These are phyloP conservation scores for Zapus hudsonius DNA, from an alignment of 2,113 vertebrate species.

Conservation along the genomic window DNA sequence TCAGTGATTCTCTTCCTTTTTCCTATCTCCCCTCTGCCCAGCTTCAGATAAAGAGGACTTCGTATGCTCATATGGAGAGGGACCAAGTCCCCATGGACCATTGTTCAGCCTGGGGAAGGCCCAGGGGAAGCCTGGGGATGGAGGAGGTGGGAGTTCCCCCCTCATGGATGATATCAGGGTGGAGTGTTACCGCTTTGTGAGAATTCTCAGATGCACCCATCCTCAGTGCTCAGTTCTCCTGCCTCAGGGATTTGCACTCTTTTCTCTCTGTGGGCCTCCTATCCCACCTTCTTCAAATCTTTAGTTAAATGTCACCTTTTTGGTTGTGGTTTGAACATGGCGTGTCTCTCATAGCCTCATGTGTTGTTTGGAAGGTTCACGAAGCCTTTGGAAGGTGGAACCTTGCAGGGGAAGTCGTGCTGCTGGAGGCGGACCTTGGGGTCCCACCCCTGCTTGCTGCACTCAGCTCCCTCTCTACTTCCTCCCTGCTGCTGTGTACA, in stretches of 20 bases:
- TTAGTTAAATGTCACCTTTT: background rate
- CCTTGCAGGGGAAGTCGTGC: too few relatives aligned
- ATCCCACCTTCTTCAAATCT: background rate
- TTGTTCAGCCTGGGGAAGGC: background rate
- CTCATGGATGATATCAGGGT: rapidly evolving
- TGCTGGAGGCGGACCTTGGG: too few relatives aligned
- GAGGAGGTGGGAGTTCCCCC: rapidly evolving
- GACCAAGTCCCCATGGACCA: rapidly evolving
- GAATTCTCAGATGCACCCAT: background rate
- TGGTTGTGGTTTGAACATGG: too few relatives aligned
- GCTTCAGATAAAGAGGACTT: background rate
- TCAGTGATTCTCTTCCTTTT: background rate
- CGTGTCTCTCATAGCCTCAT: too few relatives aligned
- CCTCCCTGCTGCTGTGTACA: too few relatives aligned
- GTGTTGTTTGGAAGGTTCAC: too few relatives aligned
- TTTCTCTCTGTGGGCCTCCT: too few relatives aligned
- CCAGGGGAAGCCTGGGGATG: background rate
- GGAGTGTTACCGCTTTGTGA: background rate
- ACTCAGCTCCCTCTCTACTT: too few relatives aligned
- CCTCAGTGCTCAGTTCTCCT: background rate
- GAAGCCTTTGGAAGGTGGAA: too few relatives aligned
- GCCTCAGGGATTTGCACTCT: background rate
- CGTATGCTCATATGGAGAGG: background rate
- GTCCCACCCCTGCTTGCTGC: too few relatives aligned
- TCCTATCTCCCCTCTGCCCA: background rate